Evolutionary conservation across 2,888 invertebrate genomes (phyloP), one percentile per base, ranked within the genome.

Genomic region (Brassicogethes aeneus): DNA sequence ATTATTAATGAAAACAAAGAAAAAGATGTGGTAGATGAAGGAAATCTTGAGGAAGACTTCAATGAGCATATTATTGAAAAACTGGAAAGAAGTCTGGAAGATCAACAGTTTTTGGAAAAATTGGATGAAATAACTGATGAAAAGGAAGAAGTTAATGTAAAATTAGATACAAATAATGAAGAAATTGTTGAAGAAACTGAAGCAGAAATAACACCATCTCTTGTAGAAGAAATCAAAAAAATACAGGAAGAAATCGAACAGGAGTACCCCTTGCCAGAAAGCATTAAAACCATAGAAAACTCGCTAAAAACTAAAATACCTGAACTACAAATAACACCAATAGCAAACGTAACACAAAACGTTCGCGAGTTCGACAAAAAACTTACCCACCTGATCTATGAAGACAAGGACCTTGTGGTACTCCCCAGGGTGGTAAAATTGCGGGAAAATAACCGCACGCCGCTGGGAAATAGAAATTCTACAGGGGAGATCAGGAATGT

Each of bases 371-470:
- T 66, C 34, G 60, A 70, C 40, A 70, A 69, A 49, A 59, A 69
- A 48, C 69, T 76, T 40, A 72, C 71, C 2, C 61, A 76, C 36
- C 60, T 76, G n/a, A 74, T 78, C 47, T 77, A 77, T 64, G 76
- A 77, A 67, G 77, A 78, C 66, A 68, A 71, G 32, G 54, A 56
- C 40, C 41, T 51, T 15, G 48, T 46, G 3, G 50, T 47, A 12
- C 52, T 52, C 35, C 55, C 54, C 17, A 48, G 53, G 44, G 47
- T 52, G 66, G 69, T 59, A 59, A 56, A 54, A 47, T 31, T 71
- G 13, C 56, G 48, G 36, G 51, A 52, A 30, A 48, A 41, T 30
- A 54, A 52, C 41, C 52, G 65, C 16, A 62, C 62, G 7, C 65
- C 66, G 8, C 44, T 68, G 35, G 52, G 55, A 32, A 53, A 48